Base-by-base conservation (phyloP, 2,888 invertebrate species). In the Hipparchia semele region DNA sequence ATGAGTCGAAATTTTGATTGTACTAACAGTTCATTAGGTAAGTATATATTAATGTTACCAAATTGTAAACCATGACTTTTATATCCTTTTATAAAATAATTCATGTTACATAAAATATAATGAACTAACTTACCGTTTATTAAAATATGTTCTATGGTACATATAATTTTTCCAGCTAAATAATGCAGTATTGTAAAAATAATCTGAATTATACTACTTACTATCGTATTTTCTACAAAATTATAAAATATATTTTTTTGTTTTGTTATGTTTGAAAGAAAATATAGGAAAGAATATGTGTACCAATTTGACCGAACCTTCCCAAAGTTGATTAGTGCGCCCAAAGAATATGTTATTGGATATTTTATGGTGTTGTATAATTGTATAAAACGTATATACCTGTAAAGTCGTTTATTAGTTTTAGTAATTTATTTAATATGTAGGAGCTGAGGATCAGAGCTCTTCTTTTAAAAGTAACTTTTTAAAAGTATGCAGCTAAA, bases 341-440 rank as follows among this genome's bases (percentile, higher is more conserved):
- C 93, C 93, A 94, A 93, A 94, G 93, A 93, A 84, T 92, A 92
- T 89, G 88, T 89, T 89, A 91, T 89, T 85, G 86, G 87, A 86
- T 87, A 86, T 87, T 23, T 82, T 84, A 87, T 80, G 86, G 86
- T 87, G 89, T 90, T 93, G 92, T 94, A 93, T 91, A 91, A 92
- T 92, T 93, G 90, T 94, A 90, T 88, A 92, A 90, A 86, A 90
- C 88, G 87, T 91, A 90, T 91, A 88, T 90, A 91, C 87, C 80
- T 92, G 91, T 93, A 91, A 89, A 92, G 89, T 90, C 88, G 87
- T 90, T 90, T 90, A 91, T 90, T 77, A 82, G 81, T 79, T 79
- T 86, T 92, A 92, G 89, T 89, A 86, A 93, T 92, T 94, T 94
- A 93, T 93, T 93, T 90, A 86, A 83, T 86, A 86, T 81, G 80